Evolutionary conservation across 2,888 invertebrate genomes (phyloP), one percentile per base, ranked within the genome.

Genomic region (Endotricha flammealis): DNA sequence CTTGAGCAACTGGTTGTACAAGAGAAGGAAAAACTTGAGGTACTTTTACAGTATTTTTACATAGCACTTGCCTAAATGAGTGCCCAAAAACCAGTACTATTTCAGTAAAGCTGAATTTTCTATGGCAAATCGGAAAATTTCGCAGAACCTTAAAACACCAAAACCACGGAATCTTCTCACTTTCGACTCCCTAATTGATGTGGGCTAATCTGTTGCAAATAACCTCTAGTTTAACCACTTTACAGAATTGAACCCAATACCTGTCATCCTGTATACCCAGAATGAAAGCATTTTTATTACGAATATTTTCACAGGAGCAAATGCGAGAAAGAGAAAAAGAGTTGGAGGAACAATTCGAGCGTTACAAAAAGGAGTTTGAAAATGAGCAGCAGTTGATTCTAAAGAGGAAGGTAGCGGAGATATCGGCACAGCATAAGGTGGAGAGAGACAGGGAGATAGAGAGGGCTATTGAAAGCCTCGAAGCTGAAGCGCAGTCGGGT

Each of bases 391-490:
- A 87, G 10, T 47, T 87, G 14, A 65, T 88, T 6, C 72, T 94
- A 33, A 88, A 89, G 37, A 91, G 91, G 61, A 91, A 89, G 57
- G 93, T 93, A 71, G 82, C 87, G 37, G 88, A 89, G 50, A 90
- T 95, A 53, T 71, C 91, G 1, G 91, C 93, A 14, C 90, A 92
- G 48, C 91, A 90, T 61, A 90, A 91, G 63, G 86, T 87, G 32
- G 94, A 95, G 61, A 76, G 95, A 38, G 95, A 95, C 71, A 90
- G 88, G 29, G 94, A 95, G 77, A 93, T 95, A 35, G 94, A 95
- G 64, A 76, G 88, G 9, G 91, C 91, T 0, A 92, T 93, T 31
- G 91, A 90, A 51, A 88, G 90, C 39, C 81, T 93, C 59, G 92
- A 92, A 47, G 87, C 85, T 0, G 93, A 93, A 58, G 90, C 91